Percentiles rank a stretch among this genome's conserved stretches.
Conservation (phyloP, 1,140 invertebrate genomes). For the Apolygus lucorum region DNA sequence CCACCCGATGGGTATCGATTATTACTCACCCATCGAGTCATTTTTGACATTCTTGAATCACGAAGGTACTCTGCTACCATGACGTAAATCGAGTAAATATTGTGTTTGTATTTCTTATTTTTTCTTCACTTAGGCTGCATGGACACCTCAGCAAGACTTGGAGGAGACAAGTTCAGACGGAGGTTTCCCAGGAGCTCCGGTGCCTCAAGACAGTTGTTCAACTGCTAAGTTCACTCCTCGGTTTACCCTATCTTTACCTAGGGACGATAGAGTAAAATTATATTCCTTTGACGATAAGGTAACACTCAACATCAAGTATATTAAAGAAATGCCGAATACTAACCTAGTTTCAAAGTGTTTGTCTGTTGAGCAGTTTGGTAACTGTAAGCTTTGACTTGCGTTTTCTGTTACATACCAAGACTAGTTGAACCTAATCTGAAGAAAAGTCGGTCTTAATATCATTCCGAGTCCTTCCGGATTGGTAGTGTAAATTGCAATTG, state of each 20-base stretch:
- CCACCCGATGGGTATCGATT: too few relatives aligned
- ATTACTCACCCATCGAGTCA: too few relatives aligned
- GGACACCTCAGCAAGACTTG: constrained; percentile 76
- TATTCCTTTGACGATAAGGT: constrained; percentile 13
- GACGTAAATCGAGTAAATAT: too few relatives aligned
- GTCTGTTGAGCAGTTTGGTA: neutral
- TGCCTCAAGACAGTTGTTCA: constrained; percentile 33
- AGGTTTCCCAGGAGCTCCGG: constrained; percentile 42
- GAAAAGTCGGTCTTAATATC: too few relatives aligned
- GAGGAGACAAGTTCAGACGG: constrained; percentile 58
- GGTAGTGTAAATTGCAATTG: too few relatives aligned
- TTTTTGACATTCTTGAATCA: too few relatives aligned
- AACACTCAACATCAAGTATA: constrained; percentile 16
- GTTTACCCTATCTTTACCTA: constrained; percentile 61
- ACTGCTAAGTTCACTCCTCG: constrained; percentile 52
- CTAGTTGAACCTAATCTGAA: too few relatives aligned
- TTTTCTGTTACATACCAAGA: too few relatives aligned
- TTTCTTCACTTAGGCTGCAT: constrained; percentile 40
- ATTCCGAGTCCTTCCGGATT: too few relatives aligned
- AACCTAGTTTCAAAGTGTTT: too few relatives aligned
- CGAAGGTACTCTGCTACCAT: too few relatives aligned
- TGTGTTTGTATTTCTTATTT: constrained; percentile 20
- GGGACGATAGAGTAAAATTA: constrained; percentile 44
- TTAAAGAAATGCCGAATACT: neutral
- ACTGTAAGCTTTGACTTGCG: neutral